Evolutionary conservation across 2,113 vertebrate genomes (phyloP).

Genomic region (Eretmochelys imbricata): DNA sequence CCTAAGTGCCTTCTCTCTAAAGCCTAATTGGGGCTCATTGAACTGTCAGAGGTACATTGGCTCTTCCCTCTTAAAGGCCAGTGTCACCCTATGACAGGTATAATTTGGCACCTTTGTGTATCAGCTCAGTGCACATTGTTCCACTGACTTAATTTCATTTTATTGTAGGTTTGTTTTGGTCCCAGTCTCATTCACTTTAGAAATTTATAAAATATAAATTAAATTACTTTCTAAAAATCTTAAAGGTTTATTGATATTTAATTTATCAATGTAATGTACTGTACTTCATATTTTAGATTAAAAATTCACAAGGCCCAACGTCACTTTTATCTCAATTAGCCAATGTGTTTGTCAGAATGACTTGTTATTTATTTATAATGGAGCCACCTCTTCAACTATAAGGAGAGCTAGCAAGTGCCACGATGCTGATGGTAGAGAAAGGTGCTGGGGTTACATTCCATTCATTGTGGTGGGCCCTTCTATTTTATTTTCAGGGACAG

Average conservation of each 20-base stretch:
- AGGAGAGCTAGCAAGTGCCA: neutral
- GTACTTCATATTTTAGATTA: neutral
- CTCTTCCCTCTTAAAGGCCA: neutral
- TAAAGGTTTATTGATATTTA: constrained; percentile 41
- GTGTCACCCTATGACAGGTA: neutral
- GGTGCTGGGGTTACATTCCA: neutral
- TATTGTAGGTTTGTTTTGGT: neutral
- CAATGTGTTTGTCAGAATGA: neutral
- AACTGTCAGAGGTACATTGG: neutral
- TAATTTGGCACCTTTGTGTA: neutral
- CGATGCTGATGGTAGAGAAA: accelerated
- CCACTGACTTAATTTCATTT: neutral
- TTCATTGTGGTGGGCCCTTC: neutral
- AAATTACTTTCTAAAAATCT: no score
- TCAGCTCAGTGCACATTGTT: neutral
- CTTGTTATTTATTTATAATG: constrained; percentile 33
- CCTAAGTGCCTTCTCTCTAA: neutral
- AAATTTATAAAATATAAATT: neutral
- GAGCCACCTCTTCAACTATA: neutral
- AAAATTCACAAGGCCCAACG: constrained; percentile 41
- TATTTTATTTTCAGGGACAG: neutral
- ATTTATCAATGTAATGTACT: neutral
- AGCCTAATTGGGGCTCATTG: neutral
- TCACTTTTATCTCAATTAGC: constrained; percentile 2
- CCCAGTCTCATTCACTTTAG: neutral